Base-by-base conservation (phyloP, 1,140 invertebrate genomes). In the Drosophila pectinifera region DNA sequence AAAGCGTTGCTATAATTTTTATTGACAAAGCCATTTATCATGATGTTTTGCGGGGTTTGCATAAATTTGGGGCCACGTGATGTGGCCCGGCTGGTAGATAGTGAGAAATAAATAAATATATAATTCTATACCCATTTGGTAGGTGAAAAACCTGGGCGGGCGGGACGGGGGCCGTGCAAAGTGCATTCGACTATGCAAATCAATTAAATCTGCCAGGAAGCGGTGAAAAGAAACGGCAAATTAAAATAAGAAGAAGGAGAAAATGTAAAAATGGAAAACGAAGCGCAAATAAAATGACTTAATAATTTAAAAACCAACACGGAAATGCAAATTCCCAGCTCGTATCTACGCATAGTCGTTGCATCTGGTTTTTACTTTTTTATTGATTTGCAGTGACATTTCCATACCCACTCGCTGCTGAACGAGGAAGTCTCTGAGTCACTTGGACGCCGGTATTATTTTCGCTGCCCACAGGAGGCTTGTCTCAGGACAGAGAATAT, bases 331-430 rank as follows among this genome's bases (percentile, higher is more conserved):
- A 51, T 58, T 46, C 1, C 53, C 48, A 43, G 34, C 28, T 42
- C 61, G 57, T 26, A 61, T 48, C 54, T 69, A 77, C 64, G 78
- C 73, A 76, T 76, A 88, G 79, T 55, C 65, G 62, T 75, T 84
- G 74, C 59, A 79, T 77, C 79, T 82, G 72, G 51, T 64, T 75
- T 57, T 74, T 69, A 42, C 31, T 36, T 55, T 73, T 65, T 56
- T 74, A 75, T 67, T 67, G 73, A 59, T 76, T 76, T 57, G 69
- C 64, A 86, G 74, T 86, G 68, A 81, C 69, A 62, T 53, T 43
- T 59, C 46, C 48, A 51, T 54, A 53, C 39, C 34, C 41, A 46
- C 46, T 22, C 43, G n/a, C n/a, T 14, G 13, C 16, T 18, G 41
- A 62, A 72, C 36, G 28, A 73, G 69, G 69, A 73, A 73, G 39